Percentiles rank a stretch among this genome's conserved stretches.
Conservation (phyloP, 2,113 vertebrate genomes). For the Hemiprocne comata region DNA sequence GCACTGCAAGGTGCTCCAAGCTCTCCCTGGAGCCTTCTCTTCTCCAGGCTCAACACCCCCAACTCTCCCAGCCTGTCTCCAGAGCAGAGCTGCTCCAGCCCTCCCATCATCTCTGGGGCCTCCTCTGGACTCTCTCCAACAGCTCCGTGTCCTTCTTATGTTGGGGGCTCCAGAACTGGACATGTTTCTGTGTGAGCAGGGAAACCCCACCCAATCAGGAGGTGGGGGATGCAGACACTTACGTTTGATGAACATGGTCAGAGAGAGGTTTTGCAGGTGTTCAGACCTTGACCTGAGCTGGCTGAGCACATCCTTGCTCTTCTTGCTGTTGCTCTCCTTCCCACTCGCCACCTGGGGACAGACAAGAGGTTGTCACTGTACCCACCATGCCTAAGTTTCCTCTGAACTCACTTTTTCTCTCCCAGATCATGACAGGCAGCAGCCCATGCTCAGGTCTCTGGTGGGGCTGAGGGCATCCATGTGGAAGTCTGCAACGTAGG, state of each 20-base stretch:
- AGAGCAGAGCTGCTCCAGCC: too few species aligned
- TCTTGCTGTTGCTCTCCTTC: background rate
- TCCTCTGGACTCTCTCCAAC: too few species aligned
- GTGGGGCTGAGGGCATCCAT: too few species aligned
- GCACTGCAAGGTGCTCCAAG: too few species aligned
- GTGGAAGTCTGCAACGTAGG: too few species aligned
- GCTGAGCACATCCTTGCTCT: background rate
- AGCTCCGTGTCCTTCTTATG: too few species aligned
- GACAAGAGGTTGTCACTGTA: background rate
- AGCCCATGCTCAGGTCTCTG: too few species aligned
- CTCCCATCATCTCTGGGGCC: too few species aligned
- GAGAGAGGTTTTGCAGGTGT: conserved; percentile 53
- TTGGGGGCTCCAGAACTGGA: background rate
- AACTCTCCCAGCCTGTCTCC: too few species aligned
- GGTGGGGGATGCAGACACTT: background rate
- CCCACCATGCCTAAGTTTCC: accelerated
- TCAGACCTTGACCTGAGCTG: background rate
- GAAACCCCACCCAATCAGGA: accelerated
- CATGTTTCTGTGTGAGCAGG: accelerated
- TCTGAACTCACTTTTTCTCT: accelerated
- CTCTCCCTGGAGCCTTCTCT: too few species aligned
- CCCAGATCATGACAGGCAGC: too few species aligned
- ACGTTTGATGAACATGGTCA: conserved; percentile 88
- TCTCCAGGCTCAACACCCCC: too few species aligned
- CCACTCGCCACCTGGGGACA: conserved; percentile 51